These are phyloP conservation scores for Noctua janthina DNA, from an alignment of 2,888 invertebrate species.

Conservation along the genomic window DNA sequence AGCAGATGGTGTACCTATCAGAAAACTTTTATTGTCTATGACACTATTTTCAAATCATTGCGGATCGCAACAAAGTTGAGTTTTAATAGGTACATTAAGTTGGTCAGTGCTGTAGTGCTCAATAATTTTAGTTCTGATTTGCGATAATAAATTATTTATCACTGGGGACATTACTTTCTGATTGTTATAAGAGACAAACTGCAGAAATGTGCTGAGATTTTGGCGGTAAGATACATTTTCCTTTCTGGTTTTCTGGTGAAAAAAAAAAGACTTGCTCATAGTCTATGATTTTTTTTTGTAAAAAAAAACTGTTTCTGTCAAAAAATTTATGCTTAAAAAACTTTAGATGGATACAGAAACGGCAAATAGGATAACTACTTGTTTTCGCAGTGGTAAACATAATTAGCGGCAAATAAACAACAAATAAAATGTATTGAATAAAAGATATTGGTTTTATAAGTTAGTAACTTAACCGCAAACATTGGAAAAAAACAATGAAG, in stretches of 20 bases:
- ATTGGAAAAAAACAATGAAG: not conserved
- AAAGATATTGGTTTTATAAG: not conserved
- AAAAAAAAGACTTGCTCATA: not conserved
- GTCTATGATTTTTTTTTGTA: too few relatives aligned
- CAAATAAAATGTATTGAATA: not conserved
- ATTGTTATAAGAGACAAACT: not conserved
- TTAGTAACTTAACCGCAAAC: not conserved
- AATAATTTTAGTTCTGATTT: not conserved
- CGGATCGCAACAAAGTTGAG: not conserved
- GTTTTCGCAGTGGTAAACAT: not conserved
- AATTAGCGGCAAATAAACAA: not conserved
- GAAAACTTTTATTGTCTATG: not conserved
- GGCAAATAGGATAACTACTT: not conserved
- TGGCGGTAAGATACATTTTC: not conserved
- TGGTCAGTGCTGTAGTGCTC: not conserved
- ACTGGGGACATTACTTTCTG: not conserved
- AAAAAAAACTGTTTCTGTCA: not conserved
- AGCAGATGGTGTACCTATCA: not conserved
- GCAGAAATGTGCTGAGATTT: slow-evolving; percentile 12
- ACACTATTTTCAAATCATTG: not conserved
- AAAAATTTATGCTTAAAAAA: not conserved
- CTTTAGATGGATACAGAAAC: not conserved
- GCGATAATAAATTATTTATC: not conserved
- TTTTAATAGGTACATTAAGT: not conserved
- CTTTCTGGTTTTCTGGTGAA: not conserved